Percentiles rank a stretch among this genome's conserved stretches.
These are phyloP conservation scores for Poeciliopsis infans DNA, from an alignment of 2,797 vertebrate genomes.

Conservation along the genomic window DNA sequence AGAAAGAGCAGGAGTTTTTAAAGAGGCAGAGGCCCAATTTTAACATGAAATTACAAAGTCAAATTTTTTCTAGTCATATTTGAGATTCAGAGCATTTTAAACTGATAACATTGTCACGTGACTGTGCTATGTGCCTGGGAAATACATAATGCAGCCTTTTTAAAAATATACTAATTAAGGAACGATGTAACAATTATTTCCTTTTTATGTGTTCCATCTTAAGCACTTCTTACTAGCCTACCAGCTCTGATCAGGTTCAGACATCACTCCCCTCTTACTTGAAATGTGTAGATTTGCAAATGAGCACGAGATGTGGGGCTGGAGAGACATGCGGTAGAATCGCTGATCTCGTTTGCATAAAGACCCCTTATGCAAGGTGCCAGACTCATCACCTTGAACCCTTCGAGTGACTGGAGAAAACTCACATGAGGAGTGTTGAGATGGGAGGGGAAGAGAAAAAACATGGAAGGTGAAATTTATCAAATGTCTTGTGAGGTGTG, in stretches of 20 bases:
- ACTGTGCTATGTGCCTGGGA: too few species aligned
- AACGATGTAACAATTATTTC: constrained; percentile 12
- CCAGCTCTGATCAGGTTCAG: constrained; percentile 37
- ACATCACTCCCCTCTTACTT: constrained; percentile 46
- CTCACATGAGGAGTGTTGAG: constrained; percentile 22
- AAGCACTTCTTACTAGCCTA: constrained; percentile 51
- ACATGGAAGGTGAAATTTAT: constrained; percentile 52
- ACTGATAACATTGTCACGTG: too few species aligned
- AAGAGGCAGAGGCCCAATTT: too few species aligned
- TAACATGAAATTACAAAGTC: too few species aligned
- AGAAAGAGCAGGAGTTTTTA: too few species aligned
- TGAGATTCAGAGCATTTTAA: too few species aligned
- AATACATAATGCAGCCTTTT: too few species aligned
- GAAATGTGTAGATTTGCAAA: constrained; percentile 66
- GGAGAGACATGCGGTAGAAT: constrained; percentile 12
- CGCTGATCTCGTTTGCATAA: constrained; percentile 72
- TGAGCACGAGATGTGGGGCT: constrained; percentile 15
- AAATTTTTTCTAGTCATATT: too few species aligned
- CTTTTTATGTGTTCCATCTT: constrained; percentile 32
- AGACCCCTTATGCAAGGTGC: constrained; percentile 62
- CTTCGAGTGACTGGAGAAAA: constrained; percentile 3
- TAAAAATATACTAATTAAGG: background rate
- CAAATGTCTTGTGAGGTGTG: constrained; percentile 57
- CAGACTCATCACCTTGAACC: constrained; percentile 52
- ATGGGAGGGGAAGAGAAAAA: constrained; percentile 19